Conservation (phyloP, 1,140 invertebrate genomes). For the Ostrea denselamellosa region DNA sequence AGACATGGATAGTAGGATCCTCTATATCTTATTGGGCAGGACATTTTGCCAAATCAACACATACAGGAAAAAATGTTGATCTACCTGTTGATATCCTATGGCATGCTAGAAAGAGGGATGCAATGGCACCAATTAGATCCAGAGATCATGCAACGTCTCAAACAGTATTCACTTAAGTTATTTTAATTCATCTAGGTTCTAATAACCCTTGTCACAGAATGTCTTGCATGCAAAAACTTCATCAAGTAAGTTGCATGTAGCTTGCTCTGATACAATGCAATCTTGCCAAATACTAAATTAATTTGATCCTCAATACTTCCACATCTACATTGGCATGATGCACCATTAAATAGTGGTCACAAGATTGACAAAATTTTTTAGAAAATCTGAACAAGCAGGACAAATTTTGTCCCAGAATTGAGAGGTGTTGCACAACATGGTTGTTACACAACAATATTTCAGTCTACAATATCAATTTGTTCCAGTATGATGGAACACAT, state of each 20-base stretch:
- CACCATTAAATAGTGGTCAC: background rate
- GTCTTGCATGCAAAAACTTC: background rate
- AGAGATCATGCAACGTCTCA: background rate
- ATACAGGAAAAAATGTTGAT: background rate
- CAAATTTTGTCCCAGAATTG: background rate
- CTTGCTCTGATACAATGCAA: background rate
- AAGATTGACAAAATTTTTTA: background rate
- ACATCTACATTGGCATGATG: background rate
- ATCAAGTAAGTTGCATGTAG: background rate
- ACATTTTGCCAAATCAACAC: background rate
- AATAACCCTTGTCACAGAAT: background rate
- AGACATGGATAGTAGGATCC: background rate
- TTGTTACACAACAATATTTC: constrained; percentile 5
- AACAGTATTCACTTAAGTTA: background rate
- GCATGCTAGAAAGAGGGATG: constrained; percentile 15
- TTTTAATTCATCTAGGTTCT: background rate
- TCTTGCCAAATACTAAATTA: background rate
- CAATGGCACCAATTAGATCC: background rate
- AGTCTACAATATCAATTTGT: background rate
- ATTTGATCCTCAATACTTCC: background rate
- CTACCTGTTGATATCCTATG: background rate
- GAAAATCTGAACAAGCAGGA: background rate
- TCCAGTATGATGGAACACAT: background rate
- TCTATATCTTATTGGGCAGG: background rate
- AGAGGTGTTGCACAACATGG: too few species aligned